A percentile compares a stretch with the other conserved stretches of the same genome.
Evolutionary conservation across 2,888 invertebrate genomes (phyloP).

Genomic region (Hydriomena furcata): DNA sequence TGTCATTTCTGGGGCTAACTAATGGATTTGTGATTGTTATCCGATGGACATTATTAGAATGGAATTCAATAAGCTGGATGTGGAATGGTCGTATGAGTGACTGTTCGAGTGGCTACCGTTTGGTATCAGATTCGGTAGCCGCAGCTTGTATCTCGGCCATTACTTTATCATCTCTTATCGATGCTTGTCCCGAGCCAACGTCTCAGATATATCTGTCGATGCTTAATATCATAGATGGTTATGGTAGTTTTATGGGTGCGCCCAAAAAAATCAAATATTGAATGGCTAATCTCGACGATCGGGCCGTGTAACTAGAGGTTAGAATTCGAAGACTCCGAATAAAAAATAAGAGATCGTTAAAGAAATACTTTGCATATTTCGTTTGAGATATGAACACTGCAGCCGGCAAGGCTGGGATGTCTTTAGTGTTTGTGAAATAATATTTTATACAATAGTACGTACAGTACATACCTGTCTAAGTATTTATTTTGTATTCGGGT

Average conservation of each 20-base stretch:
- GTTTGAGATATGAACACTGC: conserved; percentile 51
- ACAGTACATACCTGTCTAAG: background rate
- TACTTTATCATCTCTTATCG: conserved; percentile 78
- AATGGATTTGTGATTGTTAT: conserved; percentile 51
- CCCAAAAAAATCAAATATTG: conserved; percentile 59
- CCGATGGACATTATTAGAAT: conserved; percentile 62
- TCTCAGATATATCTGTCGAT: conserved; percentile 71
- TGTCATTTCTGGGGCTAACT: conserved; percentile 22
- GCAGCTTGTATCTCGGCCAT: conserved; percentile 61
- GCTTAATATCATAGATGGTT: conserved; percentile 66
- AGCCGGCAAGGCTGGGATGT: conserved; percentile 24
- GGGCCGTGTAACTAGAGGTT: conserved; percentile 64
- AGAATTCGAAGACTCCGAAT: conserved; percentile 64
- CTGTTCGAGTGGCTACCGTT: conserved; percentile 63
- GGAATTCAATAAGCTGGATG: conserved; percentile 69
- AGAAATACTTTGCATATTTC: conserved; percentile 62
- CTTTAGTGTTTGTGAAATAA: conserved; percentile 27
- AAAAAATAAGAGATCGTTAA: conserved; percentile 59
- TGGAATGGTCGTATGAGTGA: conserved; percentile 55
- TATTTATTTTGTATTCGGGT: no score
- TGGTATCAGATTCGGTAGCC: conserved; percentile 75
- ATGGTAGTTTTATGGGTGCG: conserved; percentile 63
- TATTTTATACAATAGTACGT: no score
- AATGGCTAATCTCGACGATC: conserved; percentile 61
- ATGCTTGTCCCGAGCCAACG: conserved; percentile 46